These are phyloP conservation scores for Leguminivora glycinivorella DNA, from an alignment of 1,140 invertebrate species.

Conservation along the genomic window DNA sequence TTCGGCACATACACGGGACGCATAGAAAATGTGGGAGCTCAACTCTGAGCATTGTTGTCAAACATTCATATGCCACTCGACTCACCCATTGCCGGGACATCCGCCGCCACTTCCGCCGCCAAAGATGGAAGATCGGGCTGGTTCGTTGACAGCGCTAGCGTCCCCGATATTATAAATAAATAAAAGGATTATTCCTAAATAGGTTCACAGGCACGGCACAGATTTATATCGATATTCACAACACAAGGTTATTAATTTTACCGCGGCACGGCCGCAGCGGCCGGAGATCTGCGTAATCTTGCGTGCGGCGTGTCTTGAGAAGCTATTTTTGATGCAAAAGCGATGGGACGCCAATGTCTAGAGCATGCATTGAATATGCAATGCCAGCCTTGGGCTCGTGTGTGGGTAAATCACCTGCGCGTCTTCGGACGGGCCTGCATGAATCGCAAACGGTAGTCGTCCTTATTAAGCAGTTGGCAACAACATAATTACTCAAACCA, in stretches of 20 bases:
- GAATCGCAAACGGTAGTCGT: not conserved
- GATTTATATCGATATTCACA: constrained; percentile 37
- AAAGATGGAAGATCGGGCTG: constrained; percentile 73
- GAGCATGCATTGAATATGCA: constrained; percentile 78
- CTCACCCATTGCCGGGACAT: constrained; percentile 77
- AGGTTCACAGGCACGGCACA: constrained; percentile 35
- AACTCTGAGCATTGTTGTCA: constrained; percentile 65
- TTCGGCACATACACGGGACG: constrained; percentile 69
- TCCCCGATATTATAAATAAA: constrained; percentile 50
- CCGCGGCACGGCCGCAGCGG: constrained; percentile 58
- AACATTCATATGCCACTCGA: constrained; percentile 73
- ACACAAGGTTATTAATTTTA: constrained; percentile 26
- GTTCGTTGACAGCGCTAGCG: constrained; percentile 71
- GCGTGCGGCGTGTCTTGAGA: constrained; percentile 68
- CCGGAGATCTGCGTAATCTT: constrained; percentile 67
- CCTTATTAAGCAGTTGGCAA: constrained; percentile 14
- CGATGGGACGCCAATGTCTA: constrained; percentile 76
- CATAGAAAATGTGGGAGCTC: constrained; percentile 75
- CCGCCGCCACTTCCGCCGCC: constrained; percentile 75
- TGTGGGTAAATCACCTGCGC: constrained; percentile 24
- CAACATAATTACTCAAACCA: not conserved
- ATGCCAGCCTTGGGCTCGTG: constrained; percentile 65
- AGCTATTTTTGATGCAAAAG: constrained; percentile 78
- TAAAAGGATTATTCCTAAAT: constrained; percentile 14
- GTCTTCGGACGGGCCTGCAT: constrained; percentile 21